Evolutionary conservation across 2,797 vertebrate species (phyloP).

Genomic region (Mus minutoides): DNA sequence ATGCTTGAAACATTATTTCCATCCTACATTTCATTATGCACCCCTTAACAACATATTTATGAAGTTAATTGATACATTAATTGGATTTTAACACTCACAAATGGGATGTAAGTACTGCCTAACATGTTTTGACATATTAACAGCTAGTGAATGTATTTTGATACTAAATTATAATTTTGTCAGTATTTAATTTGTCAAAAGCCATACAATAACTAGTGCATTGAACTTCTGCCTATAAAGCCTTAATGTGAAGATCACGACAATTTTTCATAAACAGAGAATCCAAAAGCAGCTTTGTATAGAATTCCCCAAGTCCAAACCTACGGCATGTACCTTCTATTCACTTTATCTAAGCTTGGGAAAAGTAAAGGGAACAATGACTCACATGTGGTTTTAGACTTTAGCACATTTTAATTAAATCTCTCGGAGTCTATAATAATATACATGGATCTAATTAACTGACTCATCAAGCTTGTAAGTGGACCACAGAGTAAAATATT

Average conservation of each 20-base stretch:
- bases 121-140: constrained; percentile 49
- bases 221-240: constrained; percentile 43
- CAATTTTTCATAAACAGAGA: constrained; percentile 50
- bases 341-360: constrained; percentile 46
- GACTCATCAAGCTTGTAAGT: constrained; percentile 65
- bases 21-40: constrained; percentile 52
- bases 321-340: constrained; percentile 6
- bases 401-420: constrained; percentile 73
- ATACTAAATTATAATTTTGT: constrained; percentile 61
- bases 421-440: constrained; percentile 48
- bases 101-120: constrained; percentile 45
- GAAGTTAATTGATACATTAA: constrained; percentile 75
- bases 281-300: constrained; percentile 40
- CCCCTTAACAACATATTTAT: constrained; percentile 62
- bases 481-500: constrained; percentile 56
- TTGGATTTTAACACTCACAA: constrained; percentile 66
- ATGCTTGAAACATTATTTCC: background rate
- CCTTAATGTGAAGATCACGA: constrained; percentile 53
- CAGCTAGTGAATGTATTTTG: constrained; percentile 36
- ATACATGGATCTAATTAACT: constrained; percentile 65
- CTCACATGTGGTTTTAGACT: constrained; percentile 14
- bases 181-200: constrained; percentile 69
- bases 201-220: constrained; percentile 68
- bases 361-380: constrained; percentile 74
- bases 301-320: constrained; percentile 44